Conservation (phyloP, 2,113 vertebrate genomes). For the Megaceryle torquata region DNA sequence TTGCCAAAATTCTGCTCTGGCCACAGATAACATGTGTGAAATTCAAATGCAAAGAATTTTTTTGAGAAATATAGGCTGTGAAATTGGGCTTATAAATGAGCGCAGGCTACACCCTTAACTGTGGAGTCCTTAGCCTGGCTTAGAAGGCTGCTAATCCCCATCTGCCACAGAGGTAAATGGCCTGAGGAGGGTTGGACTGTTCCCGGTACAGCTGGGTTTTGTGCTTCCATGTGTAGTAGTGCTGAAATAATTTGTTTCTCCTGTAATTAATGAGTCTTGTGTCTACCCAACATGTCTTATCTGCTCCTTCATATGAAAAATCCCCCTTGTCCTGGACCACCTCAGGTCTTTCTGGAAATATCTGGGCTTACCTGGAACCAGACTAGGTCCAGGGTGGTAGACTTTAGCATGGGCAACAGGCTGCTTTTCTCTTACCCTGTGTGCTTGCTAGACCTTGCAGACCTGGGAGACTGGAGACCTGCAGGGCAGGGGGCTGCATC, state of each 20-base stretch:
- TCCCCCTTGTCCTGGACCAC: neutral
- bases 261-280: neutral
- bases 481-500: neutral
- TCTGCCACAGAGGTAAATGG: neutral
- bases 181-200: neutral
- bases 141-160: constrained; percentile 7
- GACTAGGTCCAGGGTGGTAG: neutral
- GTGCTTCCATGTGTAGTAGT: neutral
- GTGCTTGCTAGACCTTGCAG: neutral
- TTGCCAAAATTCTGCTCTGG: neutral
- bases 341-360: neutral
- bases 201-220: neutral
- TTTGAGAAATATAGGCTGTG: constrained; percentile 29
- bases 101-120: neutral
- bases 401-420: neutral
- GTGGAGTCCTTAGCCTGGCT: neutral
- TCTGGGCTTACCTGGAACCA: neutral
- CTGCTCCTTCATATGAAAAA: neutral
- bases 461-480: neutral
- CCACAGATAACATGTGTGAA: constrained; percentile 19
- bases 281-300: neutral
- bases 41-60: neutral
- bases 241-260: neutral
- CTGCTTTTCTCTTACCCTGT: neutral
- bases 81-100: constrained; percentile 21